Evolutionary conservation across 1,140 invertebrate genomes (phyloP), one percentile per base, ranked within the genome.

Genomic region (Drosophila punjabiensis): DNA sequence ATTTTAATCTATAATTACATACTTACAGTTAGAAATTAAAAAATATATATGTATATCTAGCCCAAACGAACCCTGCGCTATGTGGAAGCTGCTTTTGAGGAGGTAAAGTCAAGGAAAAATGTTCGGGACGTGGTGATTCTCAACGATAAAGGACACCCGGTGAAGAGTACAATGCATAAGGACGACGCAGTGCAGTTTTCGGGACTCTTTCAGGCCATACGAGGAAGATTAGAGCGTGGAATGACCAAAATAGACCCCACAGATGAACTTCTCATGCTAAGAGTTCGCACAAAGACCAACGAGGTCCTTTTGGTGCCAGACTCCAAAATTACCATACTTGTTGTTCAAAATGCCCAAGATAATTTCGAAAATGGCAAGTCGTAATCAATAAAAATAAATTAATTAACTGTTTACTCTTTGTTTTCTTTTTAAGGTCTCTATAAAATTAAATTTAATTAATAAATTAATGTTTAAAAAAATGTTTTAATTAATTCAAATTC

Each of bases 311-410:
- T 93, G 33, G 77, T 80, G 9, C 90, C 90, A 3, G 92, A 93
- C 66, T 82, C 77, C 2, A 93, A 93, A 76, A 92, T 93, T 58
- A 93, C 92, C 20, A 39, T 82, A 8, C 77, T 93, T 20, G 92
- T 92, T 5, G 81, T 92, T 9, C 92, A 93, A 60, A 81, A 90
- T 65, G 88, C 92, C 4, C 63, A 68, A 11, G 86, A 91, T 76
- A 35, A 59, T 47, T 73, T 64, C n/a, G 33, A 59, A 64, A 78
- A 33, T 11, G 13, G 13, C 13, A 53, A 32, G 1, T 5, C 18
- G 11, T 37, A 37, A 20, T 47, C 5, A 13, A 47, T 20, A 13
- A 20, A 20, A 45, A 11, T 45, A 45, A 45, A 45, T 11, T 6
- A 45, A 45, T 10, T 10, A 45, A 5, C 41, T 20, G 43, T 20